A percentile compares a stretch with the other conserved stretches of the same genome.
Conservation (phyloP, 2,797 vertebrate species). For the Fistularia commersonii region DNA sequence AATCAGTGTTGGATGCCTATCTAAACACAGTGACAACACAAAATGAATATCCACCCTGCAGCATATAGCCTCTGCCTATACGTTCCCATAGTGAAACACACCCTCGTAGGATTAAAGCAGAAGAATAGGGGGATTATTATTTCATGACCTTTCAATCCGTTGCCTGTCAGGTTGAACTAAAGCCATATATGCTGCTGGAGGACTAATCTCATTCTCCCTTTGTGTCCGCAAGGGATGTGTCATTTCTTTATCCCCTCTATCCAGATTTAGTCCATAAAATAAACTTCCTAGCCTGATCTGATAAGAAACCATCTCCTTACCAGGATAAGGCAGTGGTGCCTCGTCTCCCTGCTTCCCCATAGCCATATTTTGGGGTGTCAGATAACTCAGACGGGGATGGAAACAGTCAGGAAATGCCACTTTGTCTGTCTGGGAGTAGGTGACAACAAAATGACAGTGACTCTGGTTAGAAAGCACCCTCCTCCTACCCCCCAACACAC, state of each 20-base stretch:
- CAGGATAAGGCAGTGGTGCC: constrained; percentile 65
- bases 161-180: constrained; percentile 78
- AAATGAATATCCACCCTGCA: constrained; percentile 68
- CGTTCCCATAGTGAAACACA: constrained; percentile 75
- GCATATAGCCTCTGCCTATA: constrained; percentile 61
- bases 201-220: constrained; percentile 76
- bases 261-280: constrained; percentile 78
- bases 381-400: constrained; percentile 70
- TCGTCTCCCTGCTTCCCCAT: constrained; percentile 57
- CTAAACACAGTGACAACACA: constrained; percentile 68
- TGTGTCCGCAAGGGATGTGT: constrained; percentile 77
- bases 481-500: constrained; percentile 12
- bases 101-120: constrained; percentile 73
- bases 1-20: constrained; percentile 69
- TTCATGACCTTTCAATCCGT: constrained; percentile 79
- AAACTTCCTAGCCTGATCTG: constrained; percentile 76
- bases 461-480: constrained; percentile 70
- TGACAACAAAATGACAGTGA: constrained; percentile 73
- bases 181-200: constrained; percentile 77
- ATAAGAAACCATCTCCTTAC: constrained; percentile 75
- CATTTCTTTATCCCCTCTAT: constrained; percentile 78
- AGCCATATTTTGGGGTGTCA: constrained; percentile 71
- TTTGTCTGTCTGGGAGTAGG: constrained; percentile 71
- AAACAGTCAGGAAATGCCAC: constrained; percentile 75
- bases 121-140: constrained; percentile 78